Percentiles rank a stretch among this genome's conserved stretches.
Conservation (phyloP, 2,113 vertebrate genomes). For the Albula glossodonta region DNA sequence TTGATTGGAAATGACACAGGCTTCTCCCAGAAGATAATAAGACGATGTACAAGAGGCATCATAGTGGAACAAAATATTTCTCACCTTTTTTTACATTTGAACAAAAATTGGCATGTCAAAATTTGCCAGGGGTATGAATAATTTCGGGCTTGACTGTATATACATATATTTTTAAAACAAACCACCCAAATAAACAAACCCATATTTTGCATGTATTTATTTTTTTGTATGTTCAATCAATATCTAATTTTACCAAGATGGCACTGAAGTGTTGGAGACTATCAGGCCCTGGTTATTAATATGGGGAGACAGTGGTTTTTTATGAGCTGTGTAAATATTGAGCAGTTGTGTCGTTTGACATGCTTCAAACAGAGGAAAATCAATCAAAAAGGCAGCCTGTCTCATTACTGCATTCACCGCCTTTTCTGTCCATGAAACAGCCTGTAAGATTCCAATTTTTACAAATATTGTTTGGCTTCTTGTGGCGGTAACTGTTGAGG, state of each 20-base stretch:
- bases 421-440: neutral
- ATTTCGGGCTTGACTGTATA: too few species aligned
- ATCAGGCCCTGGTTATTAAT: constrained; percentile 30
- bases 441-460: neutral
- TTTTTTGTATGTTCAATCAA: constrained; percentile 26
- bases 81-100: too few species aligned
- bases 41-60: too few species aligned
- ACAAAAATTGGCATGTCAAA: too few species aligned
- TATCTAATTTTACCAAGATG: constrained; percentile 35
- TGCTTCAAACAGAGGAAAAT: neutral
- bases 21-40: too few species aligned
- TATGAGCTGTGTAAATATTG: constrained; percentile 22
- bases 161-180: neutral
- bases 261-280: constrained; percentile 13
- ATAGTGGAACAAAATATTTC: too few species aligned
- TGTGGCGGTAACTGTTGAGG: neutral
- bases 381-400: neutral
- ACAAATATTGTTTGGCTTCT: neutral
- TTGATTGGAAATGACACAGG: too few species aligned
- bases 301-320: constrained; percentile 4
- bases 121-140: too few species aligned
- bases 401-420: constrained; percentile 2
- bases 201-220: constrained; percentile 24
- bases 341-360: constrained; percentile 23
- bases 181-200: neutral